Evolutionary conservation across 2,888 invertebrate genomes (phyloP).

Genomic region (Netelia fuscicornis): DNA sequence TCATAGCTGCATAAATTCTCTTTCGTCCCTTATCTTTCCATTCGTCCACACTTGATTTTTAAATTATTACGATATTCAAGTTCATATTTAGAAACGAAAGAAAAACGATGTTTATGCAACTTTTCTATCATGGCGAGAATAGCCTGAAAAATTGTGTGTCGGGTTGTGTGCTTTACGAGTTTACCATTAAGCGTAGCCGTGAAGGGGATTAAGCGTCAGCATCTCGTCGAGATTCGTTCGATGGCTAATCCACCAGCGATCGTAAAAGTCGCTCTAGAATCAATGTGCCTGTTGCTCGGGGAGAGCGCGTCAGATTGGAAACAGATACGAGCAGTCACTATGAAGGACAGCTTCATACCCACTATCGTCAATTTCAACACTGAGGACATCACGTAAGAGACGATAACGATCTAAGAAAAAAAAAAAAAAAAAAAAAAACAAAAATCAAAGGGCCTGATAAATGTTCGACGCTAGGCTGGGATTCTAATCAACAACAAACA

Average conservation of each 20-base stretch:
- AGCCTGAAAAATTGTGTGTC: constrained; percentile 27
- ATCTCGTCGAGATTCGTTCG: constrained; percentile 96
- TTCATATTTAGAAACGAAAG: constrained; percentile 43
- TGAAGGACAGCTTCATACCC: constrained; percentile 97
- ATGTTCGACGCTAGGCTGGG: constrained; percentile 77
- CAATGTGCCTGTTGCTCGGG: constrained; percentile 96
- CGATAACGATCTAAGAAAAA: constrained; percentile 50
- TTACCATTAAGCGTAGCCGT: constrained; percentile 88
- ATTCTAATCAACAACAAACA: constrained; percentile 72
- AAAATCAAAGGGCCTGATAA: constrained; percentile 51
- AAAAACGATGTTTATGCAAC: constrained; percentile 14
- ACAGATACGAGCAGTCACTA: constrained; percentile 94
- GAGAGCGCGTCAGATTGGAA: constrained; percentile 97
- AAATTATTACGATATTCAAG: background rate
- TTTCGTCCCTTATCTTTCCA: background rate
- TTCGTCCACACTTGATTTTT: background rate
- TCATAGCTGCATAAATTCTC: background rate
- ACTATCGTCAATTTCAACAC: constrained; percentile 98
- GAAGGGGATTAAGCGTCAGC: constrained; percentile 98
- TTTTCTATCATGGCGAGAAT: constrained; percentile 20
- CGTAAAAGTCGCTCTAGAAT: constrained; percentile 97
- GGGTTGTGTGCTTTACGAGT: constrained; percentile 48
- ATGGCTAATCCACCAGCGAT: constrained; percentile 97
- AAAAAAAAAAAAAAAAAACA: background rate
- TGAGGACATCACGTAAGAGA: constrained; percentile 95